Conservation (phyloP, 2,888 invertebrate species). For the Drepanosiphum platanoidis region DNA sequence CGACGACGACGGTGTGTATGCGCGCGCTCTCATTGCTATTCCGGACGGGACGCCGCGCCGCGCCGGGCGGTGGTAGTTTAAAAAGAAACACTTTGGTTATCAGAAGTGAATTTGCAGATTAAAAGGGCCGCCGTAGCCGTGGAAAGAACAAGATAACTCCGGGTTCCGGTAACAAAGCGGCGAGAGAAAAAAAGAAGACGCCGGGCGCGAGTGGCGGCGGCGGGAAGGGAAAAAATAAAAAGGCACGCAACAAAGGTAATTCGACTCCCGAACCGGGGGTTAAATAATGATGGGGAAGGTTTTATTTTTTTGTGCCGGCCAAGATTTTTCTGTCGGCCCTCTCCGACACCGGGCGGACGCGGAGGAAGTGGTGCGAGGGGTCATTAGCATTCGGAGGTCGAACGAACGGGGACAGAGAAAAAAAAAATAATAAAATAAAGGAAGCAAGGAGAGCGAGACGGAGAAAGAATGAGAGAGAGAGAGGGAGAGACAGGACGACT, state of each 20-base stretch:
- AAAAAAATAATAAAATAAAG: too few relatives aligned
- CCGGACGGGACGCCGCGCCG: constrained; percentile 5
- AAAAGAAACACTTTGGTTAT: constrained; percentile 61
- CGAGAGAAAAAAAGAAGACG: not conserved
- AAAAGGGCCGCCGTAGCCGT: constrained; percentile 41
- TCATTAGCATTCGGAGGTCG: constrained; percentile 61
- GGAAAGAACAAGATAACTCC: constrained; percentile 55
- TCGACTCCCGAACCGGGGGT: constrained; percentile 58
- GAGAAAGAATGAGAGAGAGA: not conserved
- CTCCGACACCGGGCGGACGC: not conserved
- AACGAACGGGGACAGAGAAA: constrained; percentile 8
- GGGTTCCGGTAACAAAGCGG: constrained; percentile 61
- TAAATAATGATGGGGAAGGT: constrained; percentile 56
- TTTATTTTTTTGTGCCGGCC: constrained; percentile 29
- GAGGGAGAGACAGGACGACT: not conserved
- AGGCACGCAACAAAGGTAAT: constrained; percentile 59
- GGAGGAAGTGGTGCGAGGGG: constrained; percentile 51
- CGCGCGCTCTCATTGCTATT: constrained; percentile 47
- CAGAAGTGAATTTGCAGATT: constrained; percentile 61
- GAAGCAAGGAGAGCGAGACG: not conserved
- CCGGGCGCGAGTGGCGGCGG: not conserved
- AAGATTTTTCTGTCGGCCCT: constrained; percentile 51
- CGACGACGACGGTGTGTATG: not conserved
- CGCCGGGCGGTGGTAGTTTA: constrained; percentile 44
- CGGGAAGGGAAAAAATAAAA: constrained; percentile 22